These are phyloP conservation scores for Falco columbarius DNA, from an alignment of 2,797 vertebrate genomes.

Conservation along the genomic window DNA sequence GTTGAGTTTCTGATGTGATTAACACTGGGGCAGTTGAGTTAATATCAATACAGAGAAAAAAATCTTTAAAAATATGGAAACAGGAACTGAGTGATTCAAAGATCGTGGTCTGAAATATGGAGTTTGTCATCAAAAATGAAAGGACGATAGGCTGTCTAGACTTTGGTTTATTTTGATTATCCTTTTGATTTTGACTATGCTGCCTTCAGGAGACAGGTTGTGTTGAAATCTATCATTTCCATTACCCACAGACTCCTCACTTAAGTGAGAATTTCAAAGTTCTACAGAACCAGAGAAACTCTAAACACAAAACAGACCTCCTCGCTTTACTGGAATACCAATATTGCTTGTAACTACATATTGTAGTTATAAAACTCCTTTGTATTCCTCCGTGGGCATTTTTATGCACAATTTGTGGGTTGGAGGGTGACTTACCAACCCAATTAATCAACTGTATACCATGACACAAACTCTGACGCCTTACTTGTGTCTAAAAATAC, in stretches of 20 bases:
- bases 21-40: not conserved
- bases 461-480: constrained; percentile 84
- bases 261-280: not conserved
- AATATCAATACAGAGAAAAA: not conserved
- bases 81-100: not conserved
- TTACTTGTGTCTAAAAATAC: constrained; percentile 82
- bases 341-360: constrained; percentile 29
- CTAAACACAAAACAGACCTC: not conserved
- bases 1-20: not conserved
- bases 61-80: not conserved
- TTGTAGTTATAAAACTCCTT: constrained; percentile 63
- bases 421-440: constrained; percentile 79
- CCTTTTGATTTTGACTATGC: not conserved
- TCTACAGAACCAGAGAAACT: not conserved
- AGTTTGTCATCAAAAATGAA: not conserved
- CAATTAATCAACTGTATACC: constrained; percentile 85
- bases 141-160: not conserved
- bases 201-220: not conserved
- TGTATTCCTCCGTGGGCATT: constrained; percentile 64
- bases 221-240: not conserved
- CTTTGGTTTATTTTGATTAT: not conserved
- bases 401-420: constrained; percentile 73
- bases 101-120: not conserved
- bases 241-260: not conserved
- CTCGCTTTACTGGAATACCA: not conserved